phyloP scores from a whole-genome alignment of 2,888 invertebrate genomes.

The Hydrotaea diabolus region DNA sequence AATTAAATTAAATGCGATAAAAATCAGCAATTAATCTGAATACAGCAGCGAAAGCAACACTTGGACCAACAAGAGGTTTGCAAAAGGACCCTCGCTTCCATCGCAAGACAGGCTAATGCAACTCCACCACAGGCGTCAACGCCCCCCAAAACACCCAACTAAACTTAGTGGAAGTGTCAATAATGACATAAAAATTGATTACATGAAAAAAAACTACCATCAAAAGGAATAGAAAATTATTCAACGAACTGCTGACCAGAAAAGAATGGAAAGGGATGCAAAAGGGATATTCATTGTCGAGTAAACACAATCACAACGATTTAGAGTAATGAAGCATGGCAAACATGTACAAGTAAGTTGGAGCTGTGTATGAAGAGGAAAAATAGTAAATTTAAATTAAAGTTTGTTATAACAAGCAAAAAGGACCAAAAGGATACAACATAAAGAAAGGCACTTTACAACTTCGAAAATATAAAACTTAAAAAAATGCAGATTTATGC shows the following conservation, averaged over 20 bases:
- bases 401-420: slow-evolving; percentile 19
- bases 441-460: slow-evolving; percentile 1
- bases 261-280: neutral
- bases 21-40: slow-evolving; percentile 53
- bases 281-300: neutral
- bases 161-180: slow-evolving; percentile 72
- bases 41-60: neutral
- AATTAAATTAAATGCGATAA: slow-evolving; percentile 61
- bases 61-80: neutral
- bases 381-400: slow-evolving; percentile 19
- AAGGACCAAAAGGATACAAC: slow-evolving; percentile 3
- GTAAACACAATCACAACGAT: neutral
- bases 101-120: slow-evolving; percentile 33
- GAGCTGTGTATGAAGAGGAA: neutral
- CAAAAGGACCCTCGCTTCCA: neutral
- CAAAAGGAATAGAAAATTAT: neutral
- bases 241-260: neutral
- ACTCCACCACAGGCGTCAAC: slow-evolving; percentile 55
- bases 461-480: slow-evolving; percentile 1
- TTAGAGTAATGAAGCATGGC: slow-evolving; percentile 36
- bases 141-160: slow-evolving; percentile 43
- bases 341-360: neutral
- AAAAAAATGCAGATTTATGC: neutral
- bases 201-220: slow-evolving; percentile 63
- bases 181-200: slow-evolving; percentile 78